phyloP scores from a whole-genome alignment of 2,797 vertebrate genomes.

The Rousettus madagascariensis region DNA sequence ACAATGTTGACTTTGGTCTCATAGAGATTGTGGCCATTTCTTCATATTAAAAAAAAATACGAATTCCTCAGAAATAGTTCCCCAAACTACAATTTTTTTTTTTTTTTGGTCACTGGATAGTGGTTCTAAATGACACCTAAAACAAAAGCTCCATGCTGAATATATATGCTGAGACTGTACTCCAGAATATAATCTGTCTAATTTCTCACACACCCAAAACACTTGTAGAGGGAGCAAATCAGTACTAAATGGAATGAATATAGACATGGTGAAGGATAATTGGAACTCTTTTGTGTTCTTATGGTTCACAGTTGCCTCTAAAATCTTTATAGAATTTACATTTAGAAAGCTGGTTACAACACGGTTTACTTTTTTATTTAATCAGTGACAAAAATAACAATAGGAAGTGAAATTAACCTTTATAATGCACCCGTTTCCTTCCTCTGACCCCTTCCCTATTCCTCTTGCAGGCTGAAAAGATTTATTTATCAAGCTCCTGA shows the following conservation, averaged over 20 bases:
- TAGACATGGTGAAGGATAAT: neutral
- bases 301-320: neutral
- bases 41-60: neutral
- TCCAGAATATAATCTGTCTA: neutral
- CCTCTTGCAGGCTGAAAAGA: neutral
- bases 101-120: neutral
- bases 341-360: neutral
- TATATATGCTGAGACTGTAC: neutral
- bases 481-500: neutral
- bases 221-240: neutral
- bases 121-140: constrained; percentile 24
- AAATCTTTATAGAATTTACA: constrained; percentile 1
- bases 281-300: neutral
- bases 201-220: neutral
- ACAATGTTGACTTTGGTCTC: neutral
- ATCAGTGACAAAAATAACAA: neutral
- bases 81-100: constrained; percentile 32
- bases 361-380: neutral
- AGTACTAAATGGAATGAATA: neutral
- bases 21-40: neutral
- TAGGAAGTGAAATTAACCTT: neutral
- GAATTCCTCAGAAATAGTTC: constrained; percentile 25
- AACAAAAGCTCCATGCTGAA: neutral
- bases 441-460: neutral
- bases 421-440: neutral